Evolutionary conservation across 2,888 invertebrate species (phyloP), one percentile per base, ranked within the genome.

Genomic region (Lamellibrachia columna): DNA sequence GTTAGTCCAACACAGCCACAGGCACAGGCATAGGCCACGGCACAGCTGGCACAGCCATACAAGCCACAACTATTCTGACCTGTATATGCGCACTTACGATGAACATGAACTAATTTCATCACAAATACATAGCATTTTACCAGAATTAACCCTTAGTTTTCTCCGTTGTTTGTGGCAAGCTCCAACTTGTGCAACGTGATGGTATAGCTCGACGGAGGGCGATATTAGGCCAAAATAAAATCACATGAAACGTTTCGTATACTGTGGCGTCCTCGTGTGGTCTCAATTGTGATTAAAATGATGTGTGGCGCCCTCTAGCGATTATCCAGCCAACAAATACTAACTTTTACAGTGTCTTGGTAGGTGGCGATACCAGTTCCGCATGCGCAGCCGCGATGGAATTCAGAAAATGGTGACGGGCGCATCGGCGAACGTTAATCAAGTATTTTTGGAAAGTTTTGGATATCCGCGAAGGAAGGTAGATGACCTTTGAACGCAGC

Each of bases 321-420:
- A 75, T 75, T 75, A 75, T 75, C 40, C 1, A 40, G 40, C 40
- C 40, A 40, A 40, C 40, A 40, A 28, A 58, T 7, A 58, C 3
- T 58, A 58, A 58, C 58, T 8, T 58, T 8, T 15, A 58, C 58
- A 58, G 8, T 58, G 75, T 75, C 75, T 4, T 75, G 75, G 75
- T 75, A 75, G 75, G 75, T 75, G 75, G 75, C 75, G 2, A 3
- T 75, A 75, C 75, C n/a, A 75, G 75, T 22, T 75, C 75, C 75
- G 75, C 75, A 75, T 75, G 75, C 75, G 75, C 75, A 75, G n/a
- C 75, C 75, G 75, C 75, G 22, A 75, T 75, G 75, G 75, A 75
- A 75, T 75, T 75, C 75, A 22, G 75, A 75, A 75, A 75, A 75
- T 75, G 75, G 75, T 75, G 75, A 75, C 75, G 75, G n/a, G 75